Percentiles rank a stretch among this genome's conserved stretches.
These are phyloP conservation scores for Procambarus virginalis DNA, from an alignment of 1,140 invertebrate genomes.

Conservation along the genomic window DNA sequence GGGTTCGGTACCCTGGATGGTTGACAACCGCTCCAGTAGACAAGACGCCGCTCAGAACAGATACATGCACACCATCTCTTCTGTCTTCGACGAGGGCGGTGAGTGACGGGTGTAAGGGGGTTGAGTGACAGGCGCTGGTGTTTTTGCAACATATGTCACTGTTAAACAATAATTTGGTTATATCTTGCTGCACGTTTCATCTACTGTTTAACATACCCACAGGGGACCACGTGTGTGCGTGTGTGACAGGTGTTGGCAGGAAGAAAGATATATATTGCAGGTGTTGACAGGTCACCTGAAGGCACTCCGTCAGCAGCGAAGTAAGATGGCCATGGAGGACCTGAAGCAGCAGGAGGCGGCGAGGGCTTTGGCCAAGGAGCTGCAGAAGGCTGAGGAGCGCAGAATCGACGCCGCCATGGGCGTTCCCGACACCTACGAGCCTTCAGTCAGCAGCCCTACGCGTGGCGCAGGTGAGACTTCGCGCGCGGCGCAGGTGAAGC, in stretches of 20 bases:
- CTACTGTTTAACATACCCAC: too few relatives aligned
- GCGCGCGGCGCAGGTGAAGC: too few relatives aligned
- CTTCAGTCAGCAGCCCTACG: conserved; percentile 10
- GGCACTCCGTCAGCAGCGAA: conserved; percentile 12
- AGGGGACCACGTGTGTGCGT: too few relatives aligned
- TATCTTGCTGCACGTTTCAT: too few relatives aligned
- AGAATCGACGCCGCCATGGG: conserved; percentile 45
- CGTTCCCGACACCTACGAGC: conserved; percentile 12
- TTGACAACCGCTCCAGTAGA: background rate
- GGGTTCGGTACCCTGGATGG: conserved; percentile 17
- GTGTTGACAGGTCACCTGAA: background rate
- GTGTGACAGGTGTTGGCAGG: too few relatives aligned
- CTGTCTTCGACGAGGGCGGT: conserved; percentile 44
- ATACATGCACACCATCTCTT: conserved; percentile 33
- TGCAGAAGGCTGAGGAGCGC: conserved; percentile 20
- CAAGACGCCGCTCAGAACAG: conserved; percentile 43
- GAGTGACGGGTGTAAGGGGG: too few relatives aligned
- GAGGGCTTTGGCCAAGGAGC: conserved; percentile 5
- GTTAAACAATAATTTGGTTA: too few relatives aligned
- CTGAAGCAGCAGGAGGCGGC: conserved; percentile 27
- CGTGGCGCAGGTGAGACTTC: conserved; percentile 25
- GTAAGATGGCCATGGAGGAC: conserved; percentile 14
- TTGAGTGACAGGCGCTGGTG: background rate
- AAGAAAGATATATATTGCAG: background rate
- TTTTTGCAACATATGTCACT: too few relatives aligned